Evolutionary conservation across 1,140 invertebrate species (phyloP), one percentile per base, ranked within the genome.

Genomic region (Drosophila tsacasi): DNA sequence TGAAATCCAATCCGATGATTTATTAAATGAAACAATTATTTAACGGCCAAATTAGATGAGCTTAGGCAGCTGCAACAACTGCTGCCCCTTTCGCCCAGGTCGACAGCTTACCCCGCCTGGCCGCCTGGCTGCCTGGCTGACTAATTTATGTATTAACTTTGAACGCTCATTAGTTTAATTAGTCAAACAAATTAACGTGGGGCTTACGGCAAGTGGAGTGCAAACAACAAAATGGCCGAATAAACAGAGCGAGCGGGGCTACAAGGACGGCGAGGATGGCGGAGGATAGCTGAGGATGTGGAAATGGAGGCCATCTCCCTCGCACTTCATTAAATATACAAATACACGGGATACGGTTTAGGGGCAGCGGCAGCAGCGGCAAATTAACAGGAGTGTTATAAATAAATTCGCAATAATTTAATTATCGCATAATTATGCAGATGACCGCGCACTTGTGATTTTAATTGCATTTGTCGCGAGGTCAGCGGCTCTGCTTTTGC

Each of bases 101-200:
- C 8, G 39, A 13, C 9, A 39, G 67, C 50, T 44, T 32, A 37
- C 44, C 32, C 35, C 40, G 61, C 13, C 62, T 63, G 66, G 40
- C 58, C 76, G 71, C 72, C 50, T 35, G n/a, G 5, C 27, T 54
- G 52, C 21, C 67, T 60, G 72, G 55, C 68, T 87, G 80, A 83
- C 83, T 87, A 87, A 87, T 87, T 89, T 91, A 91, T 92, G 87
- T 92, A 92, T 92, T 92, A 91, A 92, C 91, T 92, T 92, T 92
- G 85, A 92, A 83, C 91, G 91, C 91, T 92, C 91, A 92, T 92
- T 92, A 92, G 91, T 92, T 92, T 92, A 92, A 92, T 92, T 92
- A 92, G 91, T 87, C 85, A 86, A 87, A 92, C 91, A 92, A 92
- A 92, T 92, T 92, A 92, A 92, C 91, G 82, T 80, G 83, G 71